phyloP scores from a whole-genome alignment of 35 echinoderm and acorn worm species.

The Heliocidaris erythrogramma region DNA sequence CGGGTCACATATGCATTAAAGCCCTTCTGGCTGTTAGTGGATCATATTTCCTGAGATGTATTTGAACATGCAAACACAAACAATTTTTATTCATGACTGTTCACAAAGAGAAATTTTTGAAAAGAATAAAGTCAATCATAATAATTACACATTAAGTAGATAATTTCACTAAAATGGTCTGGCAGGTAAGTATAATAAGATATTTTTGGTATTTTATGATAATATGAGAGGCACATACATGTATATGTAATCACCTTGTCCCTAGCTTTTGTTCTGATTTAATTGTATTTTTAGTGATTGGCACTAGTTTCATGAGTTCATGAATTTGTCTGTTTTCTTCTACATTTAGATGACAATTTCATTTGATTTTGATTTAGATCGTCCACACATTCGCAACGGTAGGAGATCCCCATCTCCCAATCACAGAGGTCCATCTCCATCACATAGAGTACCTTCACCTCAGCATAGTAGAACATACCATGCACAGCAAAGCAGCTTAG shows the following conservation, averaged over 20 bases:
- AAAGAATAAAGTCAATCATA: too few relatives aligned
- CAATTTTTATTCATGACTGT: too few relatives aligned
- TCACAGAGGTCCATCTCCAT: background rate
- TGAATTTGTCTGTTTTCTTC: background rate
- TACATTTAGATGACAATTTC: background rate
- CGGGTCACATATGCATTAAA: too few relatives aligned
- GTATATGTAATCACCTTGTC: background rate
- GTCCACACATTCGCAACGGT: constrained; percentile 25
- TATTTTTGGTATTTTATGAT: background rate
- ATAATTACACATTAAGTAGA: too few relatives aligned
- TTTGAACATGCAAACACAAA: too few relatives aligned
- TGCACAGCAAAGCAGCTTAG: background rate
- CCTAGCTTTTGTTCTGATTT: background rate
- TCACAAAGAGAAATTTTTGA: too few relatives aligned
- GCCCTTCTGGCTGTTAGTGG: too few relatives aligned
- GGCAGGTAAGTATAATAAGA: background rate
- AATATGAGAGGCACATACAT: background rate
- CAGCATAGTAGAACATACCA: background rate
- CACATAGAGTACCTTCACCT: background rate
- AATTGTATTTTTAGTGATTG: background rate
- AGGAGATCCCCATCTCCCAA: constrained; percentile 36
- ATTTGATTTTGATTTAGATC: constrained; percentile 26
- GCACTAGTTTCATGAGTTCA: background rate
- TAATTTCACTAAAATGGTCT: background rate
- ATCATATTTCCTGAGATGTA: background rate